Evolutionary conservation across 2,888 invertebrate species (phyloP).

Genomic region (Pseudolycoriella hygida): DNA sequence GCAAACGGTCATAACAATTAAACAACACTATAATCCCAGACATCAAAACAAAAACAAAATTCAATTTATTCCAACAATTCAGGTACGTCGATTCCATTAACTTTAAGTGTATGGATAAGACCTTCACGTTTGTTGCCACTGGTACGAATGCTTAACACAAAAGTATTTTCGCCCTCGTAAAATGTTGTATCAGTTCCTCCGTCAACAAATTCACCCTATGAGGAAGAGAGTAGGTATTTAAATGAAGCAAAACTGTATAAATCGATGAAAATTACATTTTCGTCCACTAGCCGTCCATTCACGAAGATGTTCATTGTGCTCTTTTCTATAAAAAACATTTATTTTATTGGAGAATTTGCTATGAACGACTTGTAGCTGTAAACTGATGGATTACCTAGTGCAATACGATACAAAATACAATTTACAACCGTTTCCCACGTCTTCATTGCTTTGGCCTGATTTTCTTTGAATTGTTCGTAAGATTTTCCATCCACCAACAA

Average conservation of each 20-base stretch:
- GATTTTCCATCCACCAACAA: slow-evolving; percentile 69
- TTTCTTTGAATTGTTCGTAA: slow-evolving; percentile 61
- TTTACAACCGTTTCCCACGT: slow-evolving; percentile 45
- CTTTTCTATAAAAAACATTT: slow-evolving; percentile 32
- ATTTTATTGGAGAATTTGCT: too few relatives aligned
- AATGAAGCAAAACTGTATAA: slow-evolving; percentile 17
- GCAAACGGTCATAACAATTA: too few relatives aligned
- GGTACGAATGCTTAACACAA: slow-evolving; percentile 24
- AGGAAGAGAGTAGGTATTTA: too few relatives aligned
- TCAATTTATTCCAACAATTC: not conserved
- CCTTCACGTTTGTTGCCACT: slow-evolving; percentile 33
- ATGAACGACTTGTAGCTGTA: too few relatives aligned
- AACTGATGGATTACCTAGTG: slow-evolving; percentile 32
- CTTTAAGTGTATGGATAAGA: slow-evolving; percentile 37
- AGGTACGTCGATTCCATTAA: slow-evolving; percentile 26
- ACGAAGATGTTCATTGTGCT: slow-evolving; percentile 24
- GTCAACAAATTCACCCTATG: slow-evolving; percentile 63
- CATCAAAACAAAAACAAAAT: too few relatives aligned
- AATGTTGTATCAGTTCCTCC: slow-evolving; percentile 75
- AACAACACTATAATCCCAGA: too few relatives aligned
- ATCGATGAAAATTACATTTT: too few relatives aligned
- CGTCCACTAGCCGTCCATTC: slow-evolving; percentile 23
- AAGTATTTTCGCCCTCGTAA: slow-evolving; percentile 20
- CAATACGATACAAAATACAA: slow-evolving; percentile 42
- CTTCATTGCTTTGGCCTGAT: slow-evolving; percentile 54